Evolutionary conservation across 2,888 invertebrate species (phyloP).

Genomic region (Chymomyza fuscimana): DNA sequence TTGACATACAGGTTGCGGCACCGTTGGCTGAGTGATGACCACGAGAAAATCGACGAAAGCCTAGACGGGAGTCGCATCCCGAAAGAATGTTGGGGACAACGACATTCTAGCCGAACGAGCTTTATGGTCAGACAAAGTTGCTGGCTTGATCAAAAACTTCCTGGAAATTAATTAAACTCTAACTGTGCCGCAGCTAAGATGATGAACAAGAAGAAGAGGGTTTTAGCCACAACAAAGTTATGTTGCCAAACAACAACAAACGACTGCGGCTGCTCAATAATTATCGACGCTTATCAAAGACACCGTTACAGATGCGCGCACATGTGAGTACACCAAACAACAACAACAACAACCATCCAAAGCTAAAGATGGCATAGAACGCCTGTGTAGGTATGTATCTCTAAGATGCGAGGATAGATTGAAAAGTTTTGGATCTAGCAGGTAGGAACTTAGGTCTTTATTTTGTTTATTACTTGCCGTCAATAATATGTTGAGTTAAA

Average conservation of each 20-base stretch:
- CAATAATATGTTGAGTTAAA: too few species aligned
- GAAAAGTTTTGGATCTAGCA: too few species aligned
- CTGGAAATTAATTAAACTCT: constrained; percentile 72
- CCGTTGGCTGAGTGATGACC: constrained; percentile 65
- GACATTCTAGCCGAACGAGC: constrained; percentile 4
- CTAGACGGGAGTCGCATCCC: constrained; percentile 2
- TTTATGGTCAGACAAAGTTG: constrained; percentile 4
- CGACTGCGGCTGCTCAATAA: constrained; percentile 63
- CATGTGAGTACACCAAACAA: constrained; percentile 52
- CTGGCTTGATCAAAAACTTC: constrained; percentile 61
- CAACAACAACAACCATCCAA: constrained; percentile 29
- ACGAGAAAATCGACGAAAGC: constrained; percentile 49
- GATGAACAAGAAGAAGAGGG: neutral
- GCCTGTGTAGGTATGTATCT: constrained; percentile 10
- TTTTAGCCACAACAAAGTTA: constrained; percentile 35
- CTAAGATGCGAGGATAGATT: too few species aligned
- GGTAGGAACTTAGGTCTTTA: too few species aligned
- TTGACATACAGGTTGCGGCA: constrained; percentile 62
- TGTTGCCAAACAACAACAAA: constrained; percentile 12
- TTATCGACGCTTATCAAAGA: constrained; percentile 77
- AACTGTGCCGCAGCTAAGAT: constrained; percentile 39
- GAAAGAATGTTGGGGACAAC: neutral
- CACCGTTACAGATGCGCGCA: constrained; percentile 74
- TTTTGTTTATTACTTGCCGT: too few species aligned
- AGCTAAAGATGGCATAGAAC: constrained; percentile 22